A percentile compares a stretch with the other conserved stretches of the same genome.
Conservation (phyloP, 1,140 invertebrate genomes). For the Meloidogyne floridensis region DNA sequence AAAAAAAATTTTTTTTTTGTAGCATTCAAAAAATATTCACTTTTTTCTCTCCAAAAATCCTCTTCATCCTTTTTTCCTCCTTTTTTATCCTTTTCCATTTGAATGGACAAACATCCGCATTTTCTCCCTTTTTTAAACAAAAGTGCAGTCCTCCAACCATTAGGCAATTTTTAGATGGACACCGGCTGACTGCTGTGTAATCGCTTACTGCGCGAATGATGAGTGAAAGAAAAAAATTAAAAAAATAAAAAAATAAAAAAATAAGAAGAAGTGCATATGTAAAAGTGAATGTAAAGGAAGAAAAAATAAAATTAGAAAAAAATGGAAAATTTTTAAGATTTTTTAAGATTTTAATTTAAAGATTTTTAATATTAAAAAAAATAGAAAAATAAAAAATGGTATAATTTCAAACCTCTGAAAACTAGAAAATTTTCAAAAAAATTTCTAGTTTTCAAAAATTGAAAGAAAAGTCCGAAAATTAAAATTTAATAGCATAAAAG, state of each 20-base stretch:
- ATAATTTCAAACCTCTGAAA: too few relatives aligned
- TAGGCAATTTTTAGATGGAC: conserved; percentile 6
- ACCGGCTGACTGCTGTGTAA: conserved; percentile 1
- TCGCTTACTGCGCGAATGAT: background rate
- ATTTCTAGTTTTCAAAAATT: too few relatives aligned
- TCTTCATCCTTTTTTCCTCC: background rate
- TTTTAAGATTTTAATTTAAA: too few relatives aligned
- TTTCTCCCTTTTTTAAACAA: background rate
- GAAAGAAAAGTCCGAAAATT: too few relatives aligned
- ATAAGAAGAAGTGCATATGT: background rate
- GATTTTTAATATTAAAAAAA: too few relatives aligned
- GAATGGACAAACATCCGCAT: background rate
- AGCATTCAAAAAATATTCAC: conserved; percentile 6
- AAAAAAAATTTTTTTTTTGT: background rate
- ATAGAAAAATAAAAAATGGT: too few relatives aligned
- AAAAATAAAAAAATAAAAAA: background rate
- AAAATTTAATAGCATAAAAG: too few relatives aligned
- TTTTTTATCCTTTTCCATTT: too few relatives aligned
- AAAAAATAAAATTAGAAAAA: background rate
- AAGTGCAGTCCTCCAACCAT: background rate
- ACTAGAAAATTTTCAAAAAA: too few relatives aligned
- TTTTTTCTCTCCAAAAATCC: background rate
- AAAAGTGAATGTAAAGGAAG: background rate
- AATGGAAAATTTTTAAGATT: background rate
- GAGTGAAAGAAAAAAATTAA: background rate